Evolutionary conservation across 2,888 invertebrate species (phyloP).

Genomic region (Nomada ruficornis): DNA sequence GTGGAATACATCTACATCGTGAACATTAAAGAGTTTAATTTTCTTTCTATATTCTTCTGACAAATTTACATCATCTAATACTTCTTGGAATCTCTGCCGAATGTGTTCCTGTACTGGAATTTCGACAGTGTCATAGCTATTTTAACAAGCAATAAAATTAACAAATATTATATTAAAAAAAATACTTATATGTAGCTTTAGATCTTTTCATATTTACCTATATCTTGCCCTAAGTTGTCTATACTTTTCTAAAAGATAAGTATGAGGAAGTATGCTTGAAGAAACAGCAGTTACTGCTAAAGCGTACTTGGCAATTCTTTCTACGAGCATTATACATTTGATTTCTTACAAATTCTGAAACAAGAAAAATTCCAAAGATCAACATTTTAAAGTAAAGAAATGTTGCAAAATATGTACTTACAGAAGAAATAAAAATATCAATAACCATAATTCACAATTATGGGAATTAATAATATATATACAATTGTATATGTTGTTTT

Average conservation of each 20-base stretch:
- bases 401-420: neutral
- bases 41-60: constrained; percentile 84
- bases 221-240: constrained; percentile 88
- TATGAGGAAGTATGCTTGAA: constrained; percentile 85
- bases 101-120: constrained; percentile 74
- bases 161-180: neutral
- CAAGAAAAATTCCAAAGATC: neutral
- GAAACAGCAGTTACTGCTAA: neutral
- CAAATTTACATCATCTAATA: constrained; percentile 87
- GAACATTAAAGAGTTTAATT: constrained; percentile 89
- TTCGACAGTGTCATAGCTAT: constrained; percentile 20
- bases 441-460: neutral
- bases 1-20: constrained; percentile 90
- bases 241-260: constrained; percentile 87
- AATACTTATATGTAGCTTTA: neutral
- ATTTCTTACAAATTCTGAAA: constrained; percentile 8
- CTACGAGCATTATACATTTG: neutral
- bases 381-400: constrained; percentile 17
- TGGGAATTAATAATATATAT: neutral
- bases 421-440: neutral
- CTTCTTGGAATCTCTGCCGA: constrained; percentile 85
- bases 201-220: constrained; percentile 84
- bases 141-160: constrained; percentile 13
- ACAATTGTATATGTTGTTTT: neutral
- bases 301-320: neutral